phyloP scores from a whole-genome alignment of 2,113 vertebrate species.

The rabbit (Oryctolagus cuniculus) region DNA sequence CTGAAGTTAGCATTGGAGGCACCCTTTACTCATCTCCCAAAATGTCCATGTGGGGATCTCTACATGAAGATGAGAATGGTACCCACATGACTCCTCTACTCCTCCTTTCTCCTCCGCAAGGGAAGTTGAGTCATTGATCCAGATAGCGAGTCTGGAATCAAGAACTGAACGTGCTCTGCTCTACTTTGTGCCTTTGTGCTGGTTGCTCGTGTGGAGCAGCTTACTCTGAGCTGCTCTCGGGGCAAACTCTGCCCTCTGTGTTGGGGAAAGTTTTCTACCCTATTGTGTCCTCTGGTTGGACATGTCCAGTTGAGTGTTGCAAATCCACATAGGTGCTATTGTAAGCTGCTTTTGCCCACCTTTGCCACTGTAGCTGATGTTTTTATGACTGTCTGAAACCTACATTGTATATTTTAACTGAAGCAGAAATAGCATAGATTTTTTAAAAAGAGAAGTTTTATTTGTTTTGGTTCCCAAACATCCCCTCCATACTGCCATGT shows the following conservation, averaged over 20 bases:
- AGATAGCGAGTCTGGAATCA: neutral
- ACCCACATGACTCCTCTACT: neutral
- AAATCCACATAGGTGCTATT: neutral
- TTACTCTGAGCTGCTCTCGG: neutral
- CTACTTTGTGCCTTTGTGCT: neutral
- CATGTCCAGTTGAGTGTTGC: fast-evolving
- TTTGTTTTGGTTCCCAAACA: neutral
- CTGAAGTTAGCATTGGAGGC: neutral
- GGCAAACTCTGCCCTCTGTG: neutral
- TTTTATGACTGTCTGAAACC: neutral
- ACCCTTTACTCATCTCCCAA: neutral
- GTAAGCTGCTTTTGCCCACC: neutral
- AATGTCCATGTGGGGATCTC: neutral
- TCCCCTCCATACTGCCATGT: neutral
- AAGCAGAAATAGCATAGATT: neutral
- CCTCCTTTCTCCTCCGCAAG: neutral
- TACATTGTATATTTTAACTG: neutral
- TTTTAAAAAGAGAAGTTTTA: neutral
- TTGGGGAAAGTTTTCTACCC: neutral
- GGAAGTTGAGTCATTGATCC: neutral
- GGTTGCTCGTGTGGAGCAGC: neutral
- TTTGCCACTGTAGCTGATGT: neutral
- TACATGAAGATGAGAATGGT: neutral
- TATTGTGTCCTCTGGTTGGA: neutral
- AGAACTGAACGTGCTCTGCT: neutral